A percentile compares a stretch with the other conserved stretches of the same genome.
Conservation (phyloP, 2,888 invertebrate genomes). For the Gortyna flavago region DNA sequence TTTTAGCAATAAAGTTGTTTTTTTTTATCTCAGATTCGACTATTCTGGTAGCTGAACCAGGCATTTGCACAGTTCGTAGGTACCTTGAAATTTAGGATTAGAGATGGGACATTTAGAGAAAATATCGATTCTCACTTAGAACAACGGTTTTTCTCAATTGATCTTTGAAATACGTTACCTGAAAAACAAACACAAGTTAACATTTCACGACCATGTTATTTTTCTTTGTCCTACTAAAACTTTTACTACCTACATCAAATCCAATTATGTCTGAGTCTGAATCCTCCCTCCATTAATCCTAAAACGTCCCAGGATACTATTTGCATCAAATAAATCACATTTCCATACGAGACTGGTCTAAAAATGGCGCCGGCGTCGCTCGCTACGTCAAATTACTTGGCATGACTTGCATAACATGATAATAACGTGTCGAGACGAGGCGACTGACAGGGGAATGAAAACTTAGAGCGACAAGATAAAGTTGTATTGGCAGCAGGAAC, state of each 20-base stretch:
- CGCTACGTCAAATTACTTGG: constrained; percentile 47
- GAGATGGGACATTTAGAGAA: neutral
- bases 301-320: constrained; percentile 43
- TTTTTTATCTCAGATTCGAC: too few relatives aligned
- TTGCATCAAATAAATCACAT: constrained; percentile 54
- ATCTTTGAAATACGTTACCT: neutral
- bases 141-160: neutral
- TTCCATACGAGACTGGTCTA: constrained; percentile 48
- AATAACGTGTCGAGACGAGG: constrained; percentile 42
- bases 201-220: constrained; percentile 24
- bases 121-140: neutral
- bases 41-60: too few relatives aligned
- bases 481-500: constrained; percentile 32
- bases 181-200: neutral
- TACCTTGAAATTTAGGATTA: neutral
- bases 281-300: constrained; percentile 21
- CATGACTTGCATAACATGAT: constrained; percentile 48
- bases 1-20: too few relatives aligned
- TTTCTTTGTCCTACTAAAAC: constrained; percentile 13
- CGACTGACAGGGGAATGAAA: constrained; percentile 28
- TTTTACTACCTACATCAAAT: constrained; percentile 25
- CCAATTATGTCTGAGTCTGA: neutral
- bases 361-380: constrained; percentile 50
- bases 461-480: constrained; percentile 33
- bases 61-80: neutral